These are phyloP conservation scores for Cossypha caffra DNA, from an alignment of 2,797 vertebrate species.

Conservation along the genomic window DNA sequence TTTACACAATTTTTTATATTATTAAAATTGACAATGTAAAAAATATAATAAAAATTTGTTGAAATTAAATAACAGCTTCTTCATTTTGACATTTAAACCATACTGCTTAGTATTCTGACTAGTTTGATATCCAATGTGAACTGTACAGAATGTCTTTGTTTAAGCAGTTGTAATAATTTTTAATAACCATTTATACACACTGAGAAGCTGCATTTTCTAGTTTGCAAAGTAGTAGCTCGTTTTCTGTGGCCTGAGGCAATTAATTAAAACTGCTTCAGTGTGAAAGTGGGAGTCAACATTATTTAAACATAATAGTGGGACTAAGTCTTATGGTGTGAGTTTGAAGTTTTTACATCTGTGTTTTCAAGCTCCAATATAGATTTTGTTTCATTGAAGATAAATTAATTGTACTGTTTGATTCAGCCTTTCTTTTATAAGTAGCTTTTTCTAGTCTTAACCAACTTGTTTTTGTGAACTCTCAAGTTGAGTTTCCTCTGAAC, in stretches of 20 bases:
- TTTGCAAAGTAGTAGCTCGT: neutral
- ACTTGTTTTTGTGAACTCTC: neutral
- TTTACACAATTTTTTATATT: neutral
- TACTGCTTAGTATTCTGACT: neutral
- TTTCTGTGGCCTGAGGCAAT: conserved; percentile 6
- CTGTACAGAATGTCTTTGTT: neutral
- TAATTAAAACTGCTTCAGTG: neutral
- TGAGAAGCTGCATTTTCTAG: neutral
- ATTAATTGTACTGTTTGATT: neutral
- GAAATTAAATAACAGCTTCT: neutral
- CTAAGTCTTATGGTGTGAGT: neutral
- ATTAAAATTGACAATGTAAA: neutral
- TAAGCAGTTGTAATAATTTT: neutral
- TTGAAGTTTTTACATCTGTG: neutral
- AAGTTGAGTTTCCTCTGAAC: neutral
- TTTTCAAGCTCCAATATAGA: neutral
- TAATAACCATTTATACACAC: neutral
- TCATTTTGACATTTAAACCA: neutral
- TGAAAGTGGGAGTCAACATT: neutral
- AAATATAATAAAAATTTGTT: neutral
- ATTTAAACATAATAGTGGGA: neutral
- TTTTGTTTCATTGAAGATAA: neutral
- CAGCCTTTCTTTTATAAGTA: neutral
- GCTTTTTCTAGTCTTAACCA: neutral
- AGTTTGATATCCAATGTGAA: neutral